Base-by-base conservation (phyloP, 2,888 invertebrate genomes). In the Cerceris ruficornis region DNA sequence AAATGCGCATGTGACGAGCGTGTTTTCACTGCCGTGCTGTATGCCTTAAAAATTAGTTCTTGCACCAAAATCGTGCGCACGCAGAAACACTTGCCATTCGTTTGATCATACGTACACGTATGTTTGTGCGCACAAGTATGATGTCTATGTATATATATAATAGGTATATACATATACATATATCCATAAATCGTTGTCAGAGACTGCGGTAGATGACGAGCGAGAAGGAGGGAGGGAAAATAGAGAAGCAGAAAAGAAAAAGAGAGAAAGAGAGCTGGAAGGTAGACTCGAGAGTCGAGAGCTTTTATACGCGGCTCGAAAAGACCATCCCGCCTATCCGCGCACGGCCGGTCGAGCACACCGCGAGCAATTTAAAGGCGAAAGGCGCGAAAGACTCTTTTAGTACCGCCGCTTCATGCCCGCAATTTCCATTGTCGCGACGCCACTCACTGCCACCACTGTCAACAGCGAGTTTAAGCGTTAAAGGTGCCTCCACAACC, bases 321-420 rank as follows among this genome's bases (percentile, higher is more conserved):
- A 82, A 85, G 86, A 86, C 80, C 77, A 85, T 86, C 84, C 70
- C 69, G 79, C 62, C 81, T 81, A 83, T 75, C 75, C 80, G 76
- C 77, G 79, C 72, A 77, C 78, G 73, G 65, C 67, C 69, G 67
- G 75, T 74, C 79, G 77, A 75, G 85, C 68, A 79, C 70, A 78
- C 76, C 84, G 77, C 84, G 75, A 84, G 77, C 80, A 83, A 81
- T 84, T 85, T 85, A 85, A 84, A 84, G 78, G 75, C 84, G 83
- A 81, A 85, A 83, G 83, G 78, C 78, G 85, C 80, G 80, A 84
- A 84, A 84, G 82, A 73, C 77, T 46, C 75, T 82, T 75, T 73
- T 43, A 54, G 73, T 46, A 49, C 60, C 54, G 76, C 15, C 78
- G 65, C 80, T 77, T 77, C 77, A 75, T 80, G 73, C 68, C 69